Conservation (phyloP, 2,888 invertebrate genomes). For the Boloria selene region DNA sequence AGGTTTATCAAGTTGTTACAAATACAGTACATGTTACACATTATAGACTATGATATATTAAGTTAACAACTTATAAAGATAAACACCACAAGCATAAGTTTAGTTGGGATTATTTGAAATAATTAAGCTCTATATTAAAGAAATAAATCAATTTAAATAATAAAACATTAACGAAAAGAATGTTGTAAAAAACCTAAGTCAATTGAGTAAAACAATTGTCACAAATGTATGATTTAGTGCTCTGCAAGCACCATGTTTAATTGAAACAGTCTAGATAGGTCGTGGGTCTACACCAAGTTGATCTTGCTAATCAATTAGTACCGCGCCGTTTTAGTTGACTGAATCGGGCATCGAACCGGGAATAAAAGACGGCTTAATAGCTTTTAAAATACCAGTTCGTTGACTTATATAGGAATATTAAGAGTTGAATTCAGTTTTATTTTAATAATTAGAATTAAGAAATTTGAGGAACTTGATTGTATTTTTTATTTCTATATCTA, state of each 20-base stretch:
- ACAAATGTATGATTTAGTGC: conserved; percentile 37
- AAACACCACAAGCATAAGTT: too few species aligned
- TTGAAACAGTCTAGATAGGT: conserved; percentile 55
- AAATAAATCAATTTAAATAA: too few species aligned
- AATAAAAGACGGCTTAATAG: conserved; percentile 42
- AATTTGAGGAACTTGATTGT: too few species aligned
- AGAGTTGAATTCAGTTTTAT: conserved; percentile 5
- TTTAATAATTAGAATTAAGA: too few species aligned
- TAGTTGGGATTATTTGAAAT: too few species aligned
- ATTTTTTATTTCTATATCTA: too few species aligned
- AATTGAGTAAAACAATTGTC: conserved; percentile 27
- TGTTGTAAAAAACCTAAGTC: background rate
- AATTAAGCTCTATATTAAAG: too few species aligned
- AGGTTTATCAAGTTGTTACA: too few species aligned
- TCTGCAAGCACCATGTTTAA: conserved; percentile 45
- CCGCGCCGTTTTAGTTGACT: conserved; percentile 58
- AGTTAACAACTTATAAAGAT: too few species aligned
- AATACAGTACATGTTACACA: too few species aligned
- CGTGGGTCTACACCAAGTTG: conserved; percentile 64
- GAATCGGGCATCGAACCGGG: conserved; percentile 63
- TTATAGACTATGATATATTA: too few species aligned
- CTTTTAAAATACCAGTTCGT: conserved; percentile 29
- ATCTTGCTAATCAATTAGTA: conserved; percentile 66
- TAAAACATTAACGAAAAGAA: too few species aligned
- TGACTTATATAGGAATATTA: conserved; percentile 16